Base-by-base conservation (phyloP, 1,140 invertebrate genomes). In the Drosophila tristis region DNA sequence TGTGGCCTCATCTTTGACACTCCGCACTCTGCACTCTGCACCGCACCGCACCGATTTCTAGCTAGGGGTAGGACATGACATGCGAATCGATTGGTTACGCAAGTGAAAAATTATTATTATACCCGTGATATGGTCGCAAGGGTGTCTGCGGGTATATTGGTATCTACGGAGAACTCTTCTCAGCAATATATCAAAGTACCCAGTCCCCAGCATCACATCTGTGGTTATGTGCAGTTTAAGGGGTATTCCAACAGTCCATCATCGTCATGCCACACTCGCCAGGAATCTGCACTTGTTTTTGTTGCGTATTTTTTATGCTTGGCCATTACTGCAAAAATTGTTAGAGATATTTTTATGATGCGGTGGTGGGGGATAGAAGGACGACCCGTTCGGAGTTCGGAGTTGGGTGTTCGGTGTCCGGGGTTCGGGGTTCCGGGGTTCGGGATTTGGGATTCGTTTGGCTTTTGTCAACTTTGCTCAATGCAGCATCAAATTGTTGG, bases 1-100 rank as follows among this genome's bases (percentile, higher is more conserved):
- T 67, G 77, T 78, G 85, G 85, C 80, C 85, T 89, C 84, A 89
- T 89, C 84, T 89, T 90, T 90, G 80, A 89, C 84, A 89, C 79
- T 87, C 78, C 61, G 11, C n/a, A n/a, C 35, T 4, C 35, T 39
- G 35, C 31, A 31, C 51, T 31, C 61, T 67, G 39, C 56, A 67
- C 67, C 60, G 58, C 43, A 49, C 65, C 70, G 62, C 59, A 54
- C 63, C 56, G 59, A 70, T 70, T 60, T 55, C 53, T 43, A 51
- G 72, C 64, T 39, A 44, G 56, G 74, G 74, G 64, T 68, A 68
- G 76, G 71, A 80, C 77, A 74, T 72, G 66, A 80, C 77, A 81
- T 72, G 66, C 68, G 78, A 80, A 89, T 89, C 84, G 84, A 90
- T 89, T 89, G 79, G 84, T 89, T 89, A 89, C 84, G 84, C 84